Conservation (phyloP, 2,888 invertebrate species). For the Reticulitermes lucifugus region DNA sequence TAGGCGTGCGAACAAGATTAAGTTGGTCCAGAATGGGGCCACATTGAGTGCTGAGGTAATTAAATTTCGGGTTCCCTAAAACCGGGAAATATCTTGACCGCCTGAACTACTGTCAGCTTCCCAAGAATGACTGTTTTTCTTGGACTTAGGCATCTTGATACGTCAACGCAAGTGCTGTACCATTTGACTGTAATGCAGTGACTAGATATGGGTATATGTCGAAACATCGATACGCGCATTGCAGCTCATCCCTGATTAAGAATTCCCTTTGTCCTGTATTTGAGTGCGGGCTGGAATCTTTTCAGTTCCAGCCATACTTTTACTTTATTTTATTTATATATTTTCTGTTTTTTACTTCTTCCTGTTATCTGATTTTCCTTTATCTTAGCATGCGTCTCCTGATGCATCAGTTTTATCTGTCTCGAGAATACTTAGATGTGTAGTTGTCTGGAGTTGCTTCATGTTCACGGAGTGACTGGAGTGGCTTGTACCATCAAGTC, state of each 20-base stretch:
- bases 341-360: not conserved
- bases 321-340: not conserved
- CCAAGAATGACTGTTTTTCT: no score
- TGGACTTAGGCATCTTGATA: no score
- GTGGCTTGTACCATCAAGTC: not conserved
- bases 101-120: no score
- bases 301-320: not conserved
- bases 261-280: slow-evolving; percentile 12
- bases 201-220: not conserved
- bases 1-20: no score
- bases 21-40: no score
- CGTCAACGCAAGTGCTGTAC: no score
- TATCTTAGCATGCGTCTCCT: slow-evolving; percentile 13
- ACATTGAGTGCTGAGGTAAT: no score
- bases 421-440: not conserved
- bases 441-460: not conserved
- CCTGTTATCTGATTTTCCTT: not conserved
- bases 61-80: no score
- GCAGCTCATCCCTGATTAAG: not conserved
- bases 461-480: not conserved
- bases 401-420: not conserved
- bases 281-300: not conserved
- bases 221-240: not conserved
- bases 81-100: no score
- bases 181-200: no score